Base-by-base conservation (phyloP, 1,140 invertebrate species). In the Holcopasites calliopsidis region DNA sequence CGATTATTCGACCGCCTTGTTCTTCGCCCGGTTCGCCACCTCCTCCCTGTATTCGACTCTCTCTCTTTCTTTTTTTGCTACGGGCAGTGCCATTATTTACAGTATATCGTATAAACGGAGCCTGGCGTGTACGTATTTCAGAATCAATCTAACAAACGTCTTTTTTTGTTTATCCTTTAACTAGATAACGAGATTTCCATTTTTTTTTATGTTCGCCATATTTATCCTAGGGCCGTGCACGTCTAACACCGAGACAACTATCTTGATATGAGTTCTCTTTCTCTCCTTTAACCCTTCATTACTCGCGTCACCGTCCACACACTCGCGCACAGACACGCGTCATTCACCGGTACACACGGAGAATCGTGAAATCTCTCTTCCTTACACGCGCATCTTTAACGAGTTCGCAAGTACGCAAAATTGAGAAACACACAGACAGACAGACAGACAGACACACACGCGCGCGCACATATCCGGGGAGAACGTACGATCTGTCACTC, bases 21-120 rank as follows among this genome's bases (percentile, higher is more conserved):
- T 70, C 52, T 70, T 42, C 68, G 52, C 54, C 68, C 40, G 40
- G 52, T 70, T 44, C 52, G 57, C 78, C 74, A 50, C 16, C n/a
- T n/a, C 68, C 60, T 82, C 77, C 71, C 47, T 77, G 35, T 70
- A 55, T 62, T 71, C 23, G 35, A n/a, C n/a, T n/a, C n/a, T 78
- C 69, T 61, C 65, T 70, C 42, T 57, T 49, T 62, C 38, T 26
- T 55, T 64, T 70, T 86, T 83, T 83, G 78, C 89, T 90, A 89
- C 85, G 87, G 90, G 88, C 89, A 91, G 90, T 92, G 90, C 87
- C 85, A 88, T 89, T 91, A 91, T 92, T 84, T 92, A 92, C 90
- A 91, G 47, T 84, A 86, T 86, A 79, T 89, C 86, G 85, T 91
- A 92, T 91, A 91, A 92, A 92, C 90, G 88, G 80, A 80, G 84